These are phyloP conservation scores for Sturnira hondurensis DNA, from an alignment of 2,113 vertebrate genomes.

Conservation along the genomic window DNA sequence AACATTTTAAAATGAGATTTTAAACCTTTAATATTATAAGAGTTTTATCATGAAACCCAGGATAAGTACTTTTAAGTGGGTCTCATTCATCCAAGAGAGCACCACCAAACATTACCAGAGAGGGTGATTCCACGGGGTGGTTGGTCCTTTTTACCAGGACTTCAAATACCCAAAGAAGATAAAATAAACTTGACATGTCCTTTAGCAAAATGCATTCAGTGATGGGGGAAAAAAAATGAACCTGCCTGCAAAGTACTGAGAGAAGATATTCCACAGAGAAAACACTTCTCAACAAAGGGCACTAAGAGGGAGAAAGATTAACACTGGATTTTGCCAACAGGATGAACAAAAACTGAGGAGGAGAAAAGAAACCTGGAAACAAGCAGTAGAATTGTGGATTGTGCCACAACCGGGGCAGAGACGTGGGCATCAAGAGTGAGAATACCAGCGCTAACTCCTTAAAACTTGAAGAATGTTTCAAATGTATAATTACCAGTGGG, in stretches of 20 bases:
- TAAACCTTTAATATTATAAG: constrained; percentile 35
- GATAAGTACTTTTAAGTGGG: constrained; percentile 22
- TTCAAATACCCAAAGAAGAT: constrained; percentile 62
- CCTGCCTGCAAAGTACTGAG: constrained; percentile 19
- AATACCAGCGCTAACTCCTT: neutral
- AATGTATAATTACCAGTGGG: neutral
- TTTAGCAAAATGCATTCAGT: constrained; percentile 26
- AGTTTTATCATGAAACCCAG: constrained; percentile 30
- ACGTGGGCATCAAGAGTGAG: neutral
- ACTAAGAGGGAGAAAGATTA: constrained; percentile 52
- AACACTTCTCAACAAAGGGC: constrained; percentile 53
- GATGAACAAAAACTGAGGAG: neutral
- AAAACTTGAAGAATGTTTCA: neutral
- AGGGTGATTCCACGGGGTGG: neutral
- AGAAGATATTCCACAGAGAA: neutral
- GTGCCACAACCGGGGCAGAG: neutral
- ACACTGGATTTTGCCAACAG: constrained; percentile 15
- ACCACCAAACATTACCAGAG: constrained; percentile 13
- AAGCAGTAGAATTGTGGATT: neutral
- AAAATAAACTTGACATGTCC: constrained; percentile 48
- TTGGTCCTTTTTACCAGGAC: constrained; percentile 48
- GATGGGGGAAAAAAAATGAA: neutral
- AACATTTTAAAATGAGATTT: constrained; percentile 48
- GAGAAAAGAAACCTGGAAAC: neutral
- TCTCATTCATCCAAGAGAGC: constrained; percentile 23